Evolutionary conservation across 2,113 vertebrate genomes (phyloP), one percentile per base, ranked within the genome.

Genomic region (Alligator sinensis): DNA sequence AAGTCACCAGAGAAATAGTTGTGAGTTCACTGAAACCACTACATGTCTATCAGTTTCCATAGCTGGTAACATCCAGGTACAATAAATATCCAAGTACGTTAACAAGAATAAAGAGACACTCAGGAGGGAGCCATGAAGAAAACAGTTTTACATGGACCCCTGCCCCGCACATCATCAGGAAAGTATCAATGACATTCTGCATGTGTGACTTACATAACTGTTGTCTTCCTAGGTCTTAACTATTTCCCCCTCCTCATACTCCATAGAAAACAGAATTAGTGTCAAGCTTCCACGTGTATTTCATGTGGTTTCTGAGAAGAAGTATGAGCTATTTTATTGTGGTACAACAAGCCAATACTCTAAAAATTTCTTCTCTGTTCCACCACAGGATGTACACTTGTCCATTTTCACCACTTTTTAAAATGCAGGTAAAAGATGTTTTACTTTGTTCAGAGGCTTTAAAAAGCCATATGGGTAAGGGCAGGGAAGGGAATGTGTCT

Each of bases 271-370:
- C 7, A 89, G 91, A 57, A 91, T 83, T 86, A 77, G 15, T 62
- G 83, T 77, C 76, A 91, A 70, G 85, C 38, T 81, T 86, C 77
- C 30, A 77, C 15, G 47, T n/a, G 17, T 47, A 24, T 80, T 94
- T 95, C 63, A 84, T 86, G 82, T 94, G 90, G 87, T 91, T 96
- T 91, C 91, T 89, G 85, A 82, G 30, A 87, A 22, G n/a, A 72
- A 19, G 22, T 25, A 47, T 47, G 47, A 47, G 47, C 47, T 8
- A 59, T 72, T 94, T 82, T 91, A 62, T 78, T 94, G 94, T 76
- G 92, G 80, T 77, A 86, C 9, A 66, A 4, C 2, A 87, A 95
- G 55, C 58, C 78, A 89, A 77, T 89, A 79, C 54, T 61, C 62
- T 28, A 83, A 81, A 79, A 86, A 21, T 64, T 81, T 58, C 9